Base-by-base conservation (phyloP, 1,140 invertebrate genomes). In the Sweltsa coloradensis region DNA sequence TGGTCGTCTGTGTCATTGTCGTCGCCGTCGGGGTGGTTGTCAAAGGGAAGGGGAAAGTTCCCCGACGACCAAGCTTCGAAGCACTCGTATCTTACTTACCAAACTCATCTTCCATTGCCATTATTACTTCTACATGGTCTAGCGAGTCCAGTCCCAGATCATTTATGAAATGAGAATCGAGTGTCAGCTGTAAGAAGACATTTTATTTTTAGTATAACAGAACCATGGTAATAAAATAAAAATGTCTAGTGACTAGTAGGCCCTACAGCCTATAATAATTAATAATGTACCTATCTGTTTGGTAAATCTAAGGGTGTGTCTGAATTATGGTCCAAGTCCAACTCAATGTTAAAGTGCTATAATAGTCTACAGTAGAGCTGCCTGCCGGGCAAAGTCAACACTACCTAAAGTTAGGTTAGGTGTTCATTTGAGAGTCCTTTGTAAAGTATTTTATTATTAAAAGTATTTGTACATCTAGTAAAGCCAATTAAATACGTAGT, bases 101-200 rank as follows among this genome's bases (percentile, higher is more conserved):
- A 73, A 99, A 99, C 70, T 99, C 96, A 75, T 99, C 95, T 69
- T 99, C 96, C 73, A 99, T 93, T 2, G 93, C 92, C 92, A 98
- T 98, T 47, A 99, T 95, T 34, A 99, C 81, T 74, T 99, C 96
- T 23, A 99, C 94, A 69, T 97, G 94, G 70, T 99, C 96, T 51
- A 99, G 68, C 5, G 93, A 97, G 64, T 99, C 96, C 49, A 99
- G 70, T 29, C 95, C 96, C 52, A 99, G 69, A 65, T 99, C 96
- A 64, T 93, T 93, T 52, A 94, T 89, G 63, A 99, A 98, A 70
- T 98, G 91, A 11, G 91, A 88, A 3, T 97, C 85, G 44, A 93
- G 55, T 19, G 75, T 79, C 5, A 99, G 66, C 91, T 97, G 69
- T 53, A 79, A 74, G 53, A 57, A 56, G 66, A 64, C 58, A 55